Evolutionary conservation across 1,140 invertebrate genomes (phyloP).

Genomic region (Ceratina japonica): DNA sequence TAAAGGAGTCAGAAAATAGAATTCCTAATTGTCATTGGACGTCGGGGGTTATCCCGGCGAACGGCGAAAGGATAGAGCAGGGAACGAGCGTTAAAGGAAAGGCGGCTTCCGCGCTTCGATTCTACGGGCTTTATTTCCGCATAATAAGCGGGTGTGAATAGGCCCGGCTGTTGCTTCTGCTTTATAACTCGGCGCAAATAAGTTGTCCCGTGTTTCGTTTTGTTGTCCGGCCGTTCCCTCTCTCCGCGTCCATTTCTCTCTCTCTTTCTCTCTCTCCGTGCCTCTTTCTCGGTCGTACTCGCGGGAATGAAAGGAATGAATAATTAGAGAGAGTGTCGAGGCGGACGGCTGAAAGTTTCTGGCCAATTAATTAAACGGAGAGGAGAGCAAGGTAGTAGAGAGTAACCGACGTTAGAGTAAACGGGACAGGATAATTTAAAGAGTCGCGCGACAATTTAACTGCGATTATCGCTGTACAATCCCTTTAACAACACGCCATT

Average conservation of each 20-base stretch:
- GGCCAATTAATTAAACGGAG: conserved; percentile 67
- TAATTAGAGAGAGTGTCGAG: conserved; percentile 61
- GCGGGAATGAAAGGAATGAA: conserved; percentile 65
- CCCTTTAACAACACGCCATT: conserved; percentile 57
- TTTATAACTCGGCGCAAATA: conserved; percentile 69
- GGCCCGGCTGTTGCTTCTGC: conserved; percentile 67
- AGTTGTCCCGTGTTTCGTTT: conserved; percentile 70
- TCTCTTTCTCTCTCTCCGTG: not conserved
- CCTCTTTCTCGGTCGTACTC: conserved; percentile 9
- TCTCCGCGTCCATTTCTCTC: conserved; percentile 17
- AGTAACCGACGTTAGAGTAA: conserved; percentile 48
- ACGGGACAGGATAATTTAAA: conserved; percentile 58
- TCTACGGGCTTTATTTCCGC: conserved; percentile 68
- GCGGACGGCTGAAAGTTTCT: conserved; percentile 64
- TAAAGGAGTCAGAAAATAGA: conserved; percentile 33
- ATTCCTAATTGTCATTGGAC: conserved; percentile 51
- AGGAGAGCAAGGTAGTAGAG: conserved; percentile 40
- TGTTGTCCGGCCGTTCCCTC: conserved; percentile 61
- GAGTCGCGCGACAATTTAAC: conserved; percentile 61
- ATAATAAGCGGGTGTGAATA: conserved; percentile 72
- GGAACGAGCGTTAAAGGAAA: conserved; percentile 41
- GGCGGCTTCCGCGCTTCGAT: conserved; percentile 61
- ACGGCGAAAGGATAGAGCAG: not conserved
- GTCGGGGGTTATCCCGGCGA: conserved; percentile 50
- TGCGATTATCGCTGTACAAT: conserved; percentile 59